A percentile compares a stretch with the other conserved stretches of the same genome.
These are phyloP conservation scores for Anthophora plumipes DNA, from an alignment of 2,888 invertebrate species.

Conservation along the genomic window DNA sequence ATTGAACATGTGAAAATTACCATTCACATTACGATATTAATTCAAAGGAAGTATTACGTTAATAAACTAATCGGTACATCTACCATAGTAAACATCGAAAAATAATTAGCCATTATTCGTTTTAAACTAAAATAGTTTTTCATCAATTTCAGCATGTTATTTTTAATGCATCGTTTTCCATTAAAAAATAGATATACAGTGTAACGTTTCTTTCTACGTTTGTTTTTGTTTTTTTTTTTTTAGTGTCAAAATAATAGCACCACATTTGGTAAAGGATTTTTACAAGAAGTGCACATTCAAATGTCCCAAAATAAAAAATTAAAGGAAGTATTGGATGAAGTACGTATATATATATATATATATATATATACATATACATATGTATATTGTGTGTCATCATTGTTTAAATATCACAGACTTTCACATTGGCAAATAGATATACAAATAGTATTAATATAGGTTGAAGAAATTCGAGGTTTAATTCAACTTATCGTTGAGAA, in stretches of 20 bases:
- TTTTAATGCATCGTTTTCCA: background rate
- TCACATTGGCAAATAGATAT: constrained; percentile 46
- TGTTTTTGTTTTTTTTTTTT: constrained; percentile 21
- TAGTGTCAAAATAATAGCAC: constrained; percentile 75
- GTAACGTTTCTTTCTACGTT: constrained; percentile 6
- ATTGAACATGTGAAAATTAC: constrained; percentile 13
- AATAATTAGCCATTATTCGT: background rate
- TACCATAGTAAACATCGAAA: constrained; percentile 1
- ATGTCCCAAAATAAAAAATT: constrained; percentile 78
- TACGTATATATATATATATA: constrained; percentile 75
- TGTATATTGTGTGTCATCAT: constrained; percentile 48
- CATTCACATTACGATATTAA: background rate
- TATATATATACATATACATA: constrained; percentile 20
- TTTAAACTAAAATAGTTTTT: constrained; percentile 5
- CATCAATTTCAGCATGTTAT: constrained; percentile 12
- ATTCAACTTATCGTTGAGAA: constrained; percentile 81
- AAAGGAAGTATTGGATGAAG: constrained; percentile 79
- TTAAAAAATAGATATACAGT: constrained; percentile 3
- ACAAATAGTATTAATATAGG: constrained; percentile 73
- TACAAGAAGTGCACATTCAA: constrained; percentile 79
- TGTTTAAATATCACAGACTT: constrained; percentile 51
- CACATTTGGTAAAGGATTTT: constrained; percentile 75
- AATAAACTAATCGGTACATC: background rate
- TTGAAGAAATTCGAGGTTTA: constrained; percentile 80
- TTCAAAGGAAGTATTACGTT: constrained; percentile 1